phyloP scores from a whole-genome alignment of 2,113 vertebrate genomes.

The Globicephala melas region DNA sequence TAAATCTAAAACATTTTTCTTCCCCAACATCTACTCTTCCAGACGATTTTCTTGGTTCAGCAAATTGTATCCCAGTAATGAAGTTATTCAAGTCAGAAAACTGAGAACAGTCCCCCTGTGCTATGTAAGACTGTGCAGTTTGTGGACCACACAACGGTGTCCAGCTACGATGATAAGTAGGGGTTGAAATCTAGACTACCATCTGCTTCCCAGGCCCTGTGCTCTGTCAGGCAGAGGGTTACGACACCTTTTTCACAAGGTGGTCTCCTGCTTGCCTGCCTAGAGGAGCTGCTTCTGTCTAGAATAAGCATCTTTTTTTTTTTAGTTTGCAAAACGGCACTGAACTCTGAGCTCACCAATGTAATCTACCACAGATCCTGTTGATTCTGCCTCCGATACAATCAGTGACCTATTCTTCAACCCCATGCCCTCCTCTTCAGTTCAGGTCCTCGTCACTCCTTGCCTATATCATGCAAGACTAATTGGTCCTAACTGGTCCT shows the following conservation, averaged over 20 bases:
- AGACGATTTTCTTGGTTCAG: not conserved
- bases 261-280: not conserved
- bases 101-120: not conserved
- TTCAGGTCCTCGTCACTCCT: not conserved
- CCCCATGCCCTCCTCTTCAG: not conserved
- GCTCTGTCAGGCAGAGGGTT: not conserved
- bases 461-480: not conserved
- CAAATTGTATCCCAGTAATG: not conserved
- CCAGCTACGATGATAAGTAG: not conserved
- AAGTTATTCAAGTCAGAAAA: not conserved
- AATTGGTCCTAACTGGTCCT: not conserved
- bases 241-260: not conserved
- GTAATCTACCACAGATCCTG: not conserved
- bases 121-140: not conserved
- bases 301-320: not conserved
- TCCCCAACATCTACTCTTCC: not conserved
- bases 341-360: not conserved
- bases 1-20: not conserved
- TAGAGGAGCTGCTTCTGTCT: not conserved
- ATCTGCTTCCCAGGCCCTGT: not conserved
- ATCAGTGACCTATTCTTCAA: not conserved
- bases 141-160: not conserved
- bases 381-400: not conserved
- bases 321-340: not conserved
- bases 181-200: not conserved